A percentile compares a stretch with the other conserved stretches of the same genome.
phyloP scores from a whole-genome alignment of 2,888 invertebrate genomes.

The Cephonodes hylas region DNA sequence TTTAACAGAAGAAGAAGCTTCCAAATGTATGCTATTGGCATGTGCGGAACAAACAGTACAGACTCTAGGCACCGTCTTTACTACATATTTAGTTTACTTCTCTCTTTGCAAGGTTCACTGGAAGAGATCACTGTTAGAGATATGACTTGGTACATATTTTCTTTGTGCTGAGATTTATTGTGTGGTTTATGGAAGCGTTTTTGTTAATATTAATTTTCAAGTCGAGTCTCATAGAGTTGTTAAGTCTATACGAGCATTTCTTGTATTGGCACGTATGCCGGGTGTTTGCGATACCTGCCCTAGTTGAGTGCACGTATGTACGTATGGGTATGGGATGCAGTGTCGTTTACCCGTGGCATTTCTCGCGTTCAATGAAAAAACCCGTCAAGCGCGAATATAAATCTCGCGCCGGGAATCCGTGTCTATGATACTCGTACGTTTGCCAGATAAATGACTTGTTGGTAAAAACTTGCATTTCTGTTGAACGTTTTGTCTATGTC shows the following conservation, averaged over 20 bases:
- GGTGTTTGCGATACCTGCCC: neutral
- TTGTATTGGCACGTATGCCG: neutral
- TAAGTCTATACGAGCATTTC: neutral
- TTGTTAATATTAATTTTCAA: neutral
- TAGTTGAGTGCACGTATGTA: neutral
- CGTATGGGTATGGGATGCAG: neutral
- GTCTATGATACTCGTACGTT: neutral
- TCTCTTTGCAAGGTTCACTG: no score
- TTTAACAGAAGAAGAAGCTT: no score
- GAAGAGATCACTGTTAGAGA: no score
- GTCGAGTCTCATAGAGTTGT: neutral
- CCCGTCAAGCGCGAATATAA: neutral
- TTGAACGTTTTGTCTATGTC: neutral
- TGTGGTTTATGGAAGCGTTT: neutral
- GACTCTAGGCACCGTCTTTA: no score
- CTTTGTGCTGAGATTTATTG: no score
- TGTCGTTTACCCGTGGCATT: constrained; percentile 4
- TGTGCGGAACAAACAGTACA: no score
- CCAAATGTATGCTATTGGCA: no score
- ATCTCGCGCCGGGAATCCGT: neutral
- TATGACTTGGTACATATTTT: no score
- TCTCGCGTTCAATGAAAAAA: neutral
- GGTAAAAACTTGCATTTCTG: neutral
- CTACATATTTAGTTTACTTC: no score
- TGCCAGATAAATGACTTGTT: neutral